These are phyloP conservation scores for Nannospalax galili DNA, from an alignment of 2,113 vertebrate genomes.

Conservation along the genomic window DNA sequence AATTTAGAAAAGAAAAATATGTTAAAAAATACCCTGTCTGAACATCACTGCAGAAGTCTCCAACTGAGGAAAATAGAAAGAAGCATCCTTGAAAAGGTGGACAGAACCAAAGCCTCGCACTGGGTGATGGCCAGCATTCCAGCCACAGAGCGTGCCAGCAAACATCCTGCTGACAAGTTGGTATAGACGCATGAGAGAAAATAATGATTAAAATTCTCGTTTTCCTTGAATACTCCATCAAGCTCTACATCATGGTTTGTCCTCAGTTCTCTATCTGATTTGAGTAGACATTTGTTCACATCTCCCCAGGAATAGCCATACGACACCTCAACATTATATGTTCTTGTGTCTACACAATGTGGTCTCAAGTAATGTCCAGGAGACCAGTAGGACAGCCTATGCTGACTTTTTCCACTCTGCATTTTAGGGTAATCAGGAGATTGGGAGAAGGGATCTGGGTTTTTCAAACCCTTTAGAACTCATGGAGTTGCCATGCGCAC, in stretches of 20 bases:
- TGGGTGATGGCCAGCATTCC: too few species aligned
- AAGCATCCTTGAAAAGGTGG: too few species aligned
- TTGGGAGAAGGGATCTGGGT: background rate
- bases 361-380: background rate
- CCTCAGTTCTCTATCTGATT: background rate
- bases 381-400: background rate
- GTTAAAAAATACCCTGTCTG: too few species aligned
- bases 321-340: background rate
- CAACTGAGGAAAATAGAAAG: too few species aligned
- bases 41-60: too few species aligned
- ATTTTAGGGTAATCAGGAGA: background rate
- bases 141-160: too few species aligned
- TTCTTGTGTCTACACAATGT: background rate
- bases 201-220: too few species aligned
- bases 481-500: background rate
- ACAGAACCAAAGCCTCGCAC: too few species aligned
- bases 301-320: background rate
- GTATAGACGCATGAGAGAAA: too few species aligned
- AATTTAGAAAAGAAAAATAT: too few species aligned
- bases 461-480: slow-evolving; percentile 9
- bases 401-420: background rate
- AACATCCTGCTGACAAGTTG: too few species aligned
- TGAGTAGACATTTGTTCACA: background rate
- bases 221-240: too few species aligned
- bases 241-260: background rate